phyloP scores from a whole-genome alignment of 2,888 invertebrate species.

The Baccha elongata region DNA sequence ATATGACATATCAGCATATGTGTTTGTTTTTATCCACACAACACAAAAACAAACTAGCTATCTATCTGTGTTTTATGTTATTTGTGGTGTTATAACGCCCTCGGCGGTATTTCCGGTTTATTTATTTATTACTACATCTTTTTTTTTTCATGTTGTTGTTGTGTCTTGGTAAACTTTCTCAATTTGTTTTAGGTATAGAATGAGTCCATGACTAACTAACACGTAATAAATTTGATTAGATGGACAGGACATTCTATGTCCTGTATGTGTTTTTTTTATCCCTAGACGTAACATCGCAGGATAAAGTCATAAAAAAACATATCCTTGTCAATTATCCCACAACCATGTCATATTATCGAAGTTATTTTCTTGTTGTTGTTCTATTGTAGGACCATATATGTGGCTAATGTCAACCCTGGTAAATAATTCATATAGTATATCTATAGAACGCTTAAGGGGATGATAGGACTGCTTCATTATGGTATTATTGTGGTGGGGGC shows the following conservation, averaged over 20 bases:
- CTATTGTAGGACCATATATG: not conserved
- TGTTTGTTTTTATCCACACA: constrained; percentile 50
- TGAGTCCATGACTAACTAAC: constrained; percentile 71
- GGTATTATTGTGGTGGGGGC: constrained; percentile 44
- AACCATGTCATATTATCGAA: constrained; percentile 73
- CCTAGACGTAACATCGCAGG: constrained; percentile 2
- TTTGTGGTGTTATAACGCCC: constrained; percentile 48
- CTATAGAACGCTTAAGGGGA: constrained; percentile 56
- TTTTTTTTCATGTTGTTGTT: constrained; percentile 13
- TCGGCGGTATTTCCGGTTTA: constrained; percentile 70
- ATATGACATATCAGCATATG: constrained; percentile 50
- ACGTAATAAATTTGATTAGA: constrained; percentile 73
- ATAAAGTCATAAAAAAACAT: constrained; percentile 60
- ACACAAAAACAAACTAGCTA: constrained; percentile 31
- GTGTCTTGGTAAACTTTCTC: constrained; percentile 53
- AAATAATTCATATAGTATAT: constrained; percentile 61
- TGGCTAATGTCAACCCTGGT: constrained; percentile 67
- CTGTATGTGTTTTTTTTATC: not conserved
- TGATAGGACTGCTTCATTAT: constrained; percentile 71
- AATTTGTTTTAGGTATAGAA: constrained; percentile 27
- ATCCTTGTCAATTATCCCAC: constrained; percentile 73
- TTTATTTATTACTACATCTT: constrained; percentile 68
- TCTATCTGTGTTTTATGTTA: constrained; percentile 31
- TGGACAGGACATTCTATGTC: constrained; percentile 47
- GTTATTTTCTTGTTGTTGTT: constrained; percentile 18